These are phyloP conservation scores for Leucania comma DNA, from an alignment of 2,888 invertebrate genomes.

Conservation along the genomic window DNA sequence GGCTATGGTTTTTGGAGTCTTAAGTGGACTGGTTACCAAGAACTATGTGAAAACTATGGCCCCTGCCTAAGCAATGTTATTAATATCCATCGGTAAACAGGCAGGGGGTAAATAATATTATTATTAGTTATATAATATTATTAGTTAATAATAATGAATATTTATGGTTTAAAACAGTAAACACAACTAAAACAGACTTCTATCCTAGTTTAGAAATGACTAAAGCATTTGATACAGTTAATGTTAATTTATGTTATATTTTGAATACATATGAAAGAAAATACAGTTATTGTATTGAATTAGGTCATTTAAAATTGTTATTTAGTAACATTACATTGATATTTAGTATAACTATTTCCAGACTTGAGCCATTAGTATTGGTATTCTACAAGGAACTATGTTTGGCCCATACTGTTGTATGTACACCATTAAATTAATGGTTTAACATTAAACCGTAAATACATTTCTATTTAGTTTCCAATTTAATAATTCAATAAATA, in stretches of 20 bases:
- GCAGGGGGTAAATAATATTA: no score
- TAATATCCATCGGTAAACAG: no score
- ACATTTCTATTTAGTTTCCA: not conserved
- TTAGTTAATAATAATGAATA: no score
- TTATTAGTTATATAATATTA: no score
- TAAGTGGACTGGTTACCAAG: no score
- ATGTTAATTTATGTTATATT: not conserved
- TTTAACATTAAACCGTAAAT: no score
- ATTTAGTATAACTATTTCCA: not conserved
- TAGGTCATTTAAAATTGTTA: not conserved
- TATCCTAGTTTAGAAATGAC: not conserved
- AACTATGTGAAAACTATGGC: no score
- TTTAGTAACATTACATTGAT: not conserved
- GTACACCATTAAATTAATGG: no score
- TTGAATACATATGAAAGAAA: not conserved
- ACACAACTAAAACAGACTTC: not conserved
- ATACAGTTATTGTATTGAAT: not conserved
- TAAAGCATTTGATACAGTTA: conserved; percentile 3
- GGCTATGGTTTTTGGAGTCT: no score
- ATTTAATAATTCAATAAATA: not conserved
- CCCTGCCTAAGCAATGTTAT: no score
- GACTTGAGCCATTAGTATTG: not conserved
- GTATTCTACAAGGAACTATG: not conserved
- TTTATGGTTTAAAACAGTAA: not conserved
- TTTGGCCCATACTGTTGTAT: not conserved